phyloP scores from a whole-genome alignment of 2,113 vertebrate species.

The Solenodon paradoxus region DNA sequence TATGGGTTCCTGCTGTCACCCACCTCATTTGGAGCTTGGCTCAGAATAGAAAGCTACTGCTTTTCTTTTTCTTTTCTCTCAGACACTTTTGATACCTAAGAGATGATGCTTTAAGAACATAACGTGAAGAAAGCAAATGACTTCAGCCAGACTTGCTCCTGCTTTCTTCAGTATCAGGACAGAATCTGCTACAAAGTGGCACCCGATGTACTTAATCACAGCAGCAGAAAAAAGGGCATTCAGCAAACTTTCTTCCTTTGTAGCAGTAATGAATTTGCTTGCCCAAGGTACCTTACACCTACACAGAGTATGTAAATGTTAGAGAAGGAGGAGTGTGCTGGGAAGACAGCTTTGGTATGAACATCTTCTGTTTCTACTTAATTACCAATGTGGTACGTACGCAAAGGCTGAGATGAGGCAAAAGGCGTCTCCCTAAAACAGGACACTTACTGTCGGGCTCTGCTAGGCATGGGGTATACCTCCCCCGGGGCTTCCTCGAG shows the following conservation, averaged over 20 bases:
- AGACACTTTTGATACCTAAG: constrained; percentile 18
- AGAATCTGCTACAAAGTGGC: constrained; percentile 55
- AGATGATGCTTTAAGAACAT: constrained; percentile 47
- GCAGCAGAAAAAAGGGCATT: background rate
- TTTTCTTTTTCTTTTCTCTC: constrained; percentile 20
- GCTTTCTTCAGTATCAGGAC: constrained; percentile 26
- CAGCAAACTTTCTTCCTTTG: constrained; percentile 11
- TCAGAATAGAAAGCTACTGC: constrained; percentile 36
- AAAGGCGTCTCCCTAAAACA: background rate
- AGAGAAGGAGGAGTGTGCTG: no score
- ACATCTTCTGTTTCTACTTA: background rate
- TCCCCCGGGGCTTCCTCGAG: constrained; percentile 90
- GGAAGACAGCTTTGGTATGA: background rate
- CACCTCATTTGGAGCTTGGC: background rate
- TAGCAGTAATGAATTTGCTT: constrained; percentile 41
- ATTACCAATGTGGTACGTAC: no score
- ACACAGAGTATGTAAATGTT: background rate
- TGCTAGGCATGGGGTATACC: constrained; percentile 93
- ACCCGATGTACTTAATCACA: constrained; percentile 46
- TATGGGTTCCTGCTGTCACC: background rate
- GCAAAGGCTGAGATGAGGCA: no score
- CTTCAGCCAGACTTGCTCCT: background rate
- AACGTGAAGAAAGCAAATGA: constrained; percentile 53
- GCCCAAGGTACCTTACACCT: background rate
- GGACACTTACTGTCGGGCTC: constrained; percentile 94